These are phyloP conservation scores for Gephyroberyx darwinii DNA, from an alignment of 2,797 vertebrate genomes.

Conservation along the genomic window DNA sequence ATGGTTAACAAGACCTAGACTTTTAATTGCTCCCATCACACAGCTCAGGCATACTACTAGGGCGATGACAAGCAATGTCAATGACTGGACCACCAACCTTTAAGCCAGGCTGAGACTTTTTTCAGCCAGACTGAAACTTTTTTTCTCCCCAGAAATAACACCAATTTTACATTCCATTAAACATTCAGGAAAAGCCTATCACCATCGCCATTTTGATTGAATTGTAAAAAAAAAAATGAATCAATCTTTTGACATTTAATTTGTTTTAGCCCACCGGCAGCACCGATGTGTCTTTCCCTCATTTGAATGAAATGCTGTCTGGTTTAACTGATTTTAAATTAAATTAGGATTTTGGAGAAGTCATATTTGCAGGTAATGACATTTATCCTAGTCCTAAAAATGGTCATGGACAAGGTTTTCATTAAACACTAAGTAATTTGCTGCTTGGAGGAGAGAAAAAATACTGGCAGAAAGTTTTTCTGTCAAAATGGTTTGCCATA, in stretches of 20 bases:
- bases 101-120: constrained; percentile 40
- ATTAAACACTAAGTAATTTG: constrained; percentile 68
- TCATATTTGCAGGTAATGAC: constrained; percentile 72
- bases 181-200: constrained; percentile 48
- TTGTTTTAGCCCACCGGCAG: constrained; percentile 48
- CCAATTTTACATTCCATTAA: constrained; percentile 49
- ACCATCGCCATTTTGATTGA: constrained; percentile 54
- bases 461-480: constrained; percentile 30
- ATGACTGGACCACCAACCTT: constrained; percentile 54
- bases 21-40: constrained; percentile 84
- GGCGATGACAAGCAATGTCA: constrained; percentile 75
- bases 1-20: constrained; percentile 70
- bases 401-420: constrained; percentile 71
- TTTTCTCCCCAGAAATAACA: constrained; percentile 24
- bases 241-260: constrained; percentile 71
- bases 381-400: constrained; percentile 72
- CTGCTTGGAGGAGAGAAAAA: constrained; percentile 36
- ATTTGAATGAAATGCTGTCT: constrained; percentile 45
- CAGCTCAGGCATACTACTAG: constrained; percentile 67
- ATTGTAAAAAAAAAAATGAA: constrained; percentile 53
- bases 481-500: constrained; percentile 5
- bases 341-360: constrained; percentile 73
- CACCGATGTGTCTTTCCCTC: constrained; percentile 52
- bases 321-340: constrained; percentile 73
- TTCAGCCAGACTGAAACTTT: constrained; percentile 3